Percentiles rank a stretch among this genome's conserved stretches.
These are phyloP conservation scores for Neodiprion virginianus DNA, from an alignment of 1,140 invertebrate genomes.

Conservation along the genomic window DNA sequence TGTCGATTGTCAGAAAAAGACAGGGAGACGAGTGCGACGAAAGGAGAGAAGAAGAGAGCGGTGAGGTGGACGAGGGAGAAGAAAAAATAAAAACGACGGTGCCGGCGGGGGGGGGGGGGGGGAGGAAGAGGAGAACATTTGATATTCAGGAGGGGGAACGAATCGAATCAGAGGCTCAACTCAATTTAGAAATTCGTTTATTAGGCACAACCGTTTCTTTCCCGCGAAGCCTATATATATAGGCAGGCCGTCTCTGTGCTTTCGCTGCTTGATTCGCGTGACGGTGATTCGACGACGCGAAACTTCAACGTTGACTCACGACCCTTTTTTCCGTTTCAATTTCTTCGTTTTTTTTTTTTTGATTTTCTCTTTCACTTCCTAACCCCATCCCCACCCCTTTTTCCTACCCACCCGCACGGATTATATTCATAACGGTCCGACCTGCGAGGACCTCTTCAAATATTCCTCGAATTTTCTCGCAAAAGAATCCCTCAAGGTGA, in stretches of 20 bases:
- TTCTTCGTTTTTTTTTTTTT: neutral
- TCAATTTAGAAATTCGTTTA: neutral
- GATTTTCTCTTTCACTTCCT: neutral
- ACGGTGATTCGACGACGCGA: neutral
- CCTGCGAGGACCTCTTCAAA: neutral
- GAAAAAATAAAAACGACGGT: constrained; percentile 18
- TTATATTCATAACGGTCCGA: neutral
- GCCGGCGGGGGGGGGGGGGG: neutral
- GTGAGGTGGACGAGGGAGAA: constrained; percentile 3
- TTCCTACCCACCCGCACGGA: neutral
- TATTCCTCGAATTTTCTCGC: neutral
- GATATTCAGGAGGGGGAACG: neutral
- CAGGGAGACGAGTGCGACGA: constrained; percentile 31
- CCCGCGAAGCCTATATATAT: neutral
- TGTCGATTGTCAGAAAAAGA: neutral
- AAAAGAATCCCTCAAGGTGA: too few species aligned
- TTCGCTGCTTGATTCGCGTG: neutral
- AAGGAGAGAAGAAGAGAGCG: constrained; percentile 34
- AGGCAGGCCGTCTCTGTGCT: too few species aligned
- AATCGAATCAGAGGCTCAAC: neutral
- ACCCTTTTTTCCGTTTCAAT: neutral
- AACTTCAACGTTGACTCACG: neutral
- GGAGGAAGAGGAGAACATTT: too few species aligned
- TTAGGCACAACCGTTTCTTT: neutral
- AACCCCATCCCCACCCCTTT: neutral